Evolutionary conservation across 1,140 invertebrate species (phyloP).

Genomic region (Trachymyrmex cornetzi): DNA sequence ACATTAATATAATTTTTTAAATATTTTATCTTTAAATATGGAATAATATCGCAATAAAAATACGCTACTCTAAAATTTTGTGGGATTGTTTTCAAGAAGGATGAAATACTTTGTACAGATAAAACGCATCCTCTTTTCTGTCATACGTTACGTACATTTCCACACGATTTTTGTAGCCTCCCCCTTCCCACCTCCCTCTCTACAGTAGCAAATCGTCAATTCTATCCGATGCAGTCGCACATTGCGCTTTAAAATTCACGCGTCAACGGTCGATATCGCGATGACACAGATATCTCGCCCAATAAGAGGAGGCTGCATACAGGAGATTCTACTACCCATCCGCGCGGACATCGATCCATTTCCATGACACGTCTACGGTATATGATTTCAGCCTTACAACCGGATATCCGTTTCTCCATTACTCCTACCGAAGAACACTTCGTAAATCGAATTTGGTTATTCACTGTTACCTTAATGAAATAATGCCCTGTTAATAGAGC

Average conservation of each 20-base stretch:
- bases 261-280: constrained; percentile 58
- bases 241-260: constrained; percentile 62
- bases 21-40: background rate
- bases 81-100: constrained; percentile 1
- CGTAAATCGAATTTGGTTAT: constrained; percentile 2
- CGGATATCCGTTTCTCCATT: constrained; percentile 51
- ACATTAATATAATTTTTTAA: background rate
- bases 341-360: constrained; percentile 49
- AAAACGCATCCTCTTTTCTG: constrained; percentile 11
- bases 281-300: constrained; percentile 56
- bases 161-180: constrained; percentile 16
- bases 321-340: constrained; percentile 50
- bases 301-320: constrained; percentile 59
- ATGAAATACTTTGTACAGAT: background rate
- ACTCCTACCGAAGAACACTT: background rate
- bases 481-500: background rate
- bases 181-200: background rate
- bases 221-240: constrained; percentile 39
- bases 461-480: background rate
- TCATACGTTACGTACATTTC: background rate
- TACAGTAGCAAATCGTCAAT: constrained; percentile 26
- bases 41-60: background rate
- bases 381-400: constrained; percentile 52
- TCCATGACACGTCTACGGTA: constrained; percentile 40
- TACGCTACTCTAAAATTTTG: background rate